A percentile compares a stretch with the other conserved stretches of the same genome.
Evolutionary conservation across 2,888 invertebrate genomes (phyloP).

Genomic region (Nymphalis c-album): DNA sequence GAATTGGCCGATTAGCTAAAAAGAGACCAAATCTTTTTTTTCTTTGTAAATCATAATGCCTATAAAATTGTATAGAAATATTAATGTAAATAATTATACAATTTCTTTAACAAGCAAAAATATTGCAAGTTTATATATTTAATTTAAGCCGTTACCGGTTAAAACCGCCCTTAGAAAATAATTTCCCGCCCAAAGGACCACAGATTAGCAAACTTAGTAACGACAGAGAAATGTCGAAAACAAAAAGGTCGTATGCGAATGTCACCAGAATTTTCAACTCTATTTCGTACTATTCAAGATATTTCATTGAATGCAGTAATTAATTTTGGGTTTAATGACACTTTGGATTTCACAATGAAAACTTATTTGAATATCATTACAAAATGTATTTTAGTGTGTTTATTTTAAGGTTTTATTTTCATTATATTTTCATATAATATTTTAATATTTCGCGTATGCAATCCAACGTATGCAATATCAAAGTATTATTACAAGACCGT

Average conservation of each 20-base stretch:
- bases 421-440: neutral
- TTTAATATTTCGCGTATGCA: neutral
- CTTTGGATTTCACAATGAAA: constrained; percentile 17
- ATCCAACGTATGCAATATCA: neutral
- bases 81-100: too few relatives aligned
- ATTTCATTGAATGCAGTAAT: neutral
- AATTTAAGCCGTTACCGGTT: too few relatives aligned
- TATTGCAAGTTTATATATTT: too few relatives aligned
- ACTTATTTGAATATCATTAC: constrained; percentile 10
- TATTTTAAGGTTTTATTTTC: constrained; percentile 14
- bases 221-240: constrained; percentile 8
- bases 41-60: too few relatives aligned
- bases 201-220: constrained; percentile 32
- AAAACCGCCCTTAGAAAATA: constrained; percentile 3
- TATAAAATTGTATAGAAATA: too few relatives aligned
- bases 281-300: neutral
- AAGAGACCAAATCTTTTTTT: too few relatives aligned
- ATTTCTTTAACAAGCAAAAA: too few relatives aligned
- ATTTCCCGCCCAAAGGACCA: constrained; percentile 23
- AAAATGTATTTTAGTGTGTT: constrained; percentile 11
- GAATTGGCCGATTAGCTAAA: too few relatives aligned
- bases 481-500: neutral
- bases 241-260: constrained; percentile 12
- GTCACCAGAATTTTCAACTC: constrained; percentile 10
- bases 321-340: constrained; percentile 23